A percentile compares a stretch with the other conserved stretches of the same genome.
These are phyloP conservation scores for Trachelus iudaicus DNA, from an alignment of 2,888 invertebrate genomes.

Conservation along the genomic window DNA sequence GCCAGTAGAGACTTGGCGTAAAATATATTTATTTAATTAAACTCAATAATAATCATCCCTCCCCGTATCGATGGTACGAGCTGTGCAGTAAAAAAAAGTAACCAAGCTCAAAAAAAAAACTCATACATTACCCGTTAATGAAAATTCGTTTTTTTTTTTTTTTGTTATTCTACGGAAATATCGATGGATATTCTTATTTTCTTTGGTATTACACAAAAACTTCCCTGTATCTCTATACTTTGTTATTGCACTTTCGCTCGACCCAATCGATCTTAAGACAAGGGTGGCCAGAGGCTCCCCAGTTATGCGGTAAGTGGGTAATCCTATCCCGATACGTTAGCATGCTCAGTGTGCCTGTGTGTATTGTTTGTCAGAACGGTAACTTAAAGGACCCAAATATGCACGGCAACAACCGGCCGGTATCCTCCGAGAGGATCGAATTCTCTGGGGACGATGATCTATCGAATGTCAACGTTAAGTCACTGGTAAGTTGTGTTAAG, in stretches of 20 bases:
- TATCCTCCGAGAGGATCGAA: slow-evolving; percentile 56
- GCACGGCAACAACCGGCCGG: slow-evolving; percentile 50
- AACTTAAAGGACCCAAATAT: slow-evolving; percentile 57
- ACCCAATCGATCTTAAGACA: neutral
- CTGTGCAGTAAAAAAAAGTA: neutral
- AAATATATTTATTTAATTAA: neutral
- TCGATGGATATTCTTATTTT: neutral
- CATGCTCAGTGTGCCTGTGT: slow-evolving; percentile 51
- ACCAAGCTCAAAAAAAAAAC: neutral
- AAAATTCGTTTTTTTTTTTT: neutral
- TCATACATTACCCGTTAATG: neutral
- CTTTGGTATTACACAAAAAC: neutral
- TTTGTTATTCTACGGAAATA: neutral
- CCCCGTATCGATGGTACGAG: neutral
- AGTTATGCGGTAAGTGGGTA: neutral
- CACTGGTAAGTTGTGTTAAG: slow-evolving; percentile 69
- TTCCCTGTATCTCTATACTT: neutral
- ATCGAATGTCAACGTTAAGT: slow-evolving; percentile 74
- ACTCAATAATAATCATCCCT: neutral
- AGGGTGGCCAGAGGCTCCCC: neutral
- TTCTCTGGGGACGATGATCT: slow-evolving; percentile 67
- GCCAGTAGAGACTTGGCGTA: neutral
- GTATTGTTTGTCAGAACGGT: slow-evolving; percentile 54
- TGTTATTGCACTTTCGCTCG: neutral
- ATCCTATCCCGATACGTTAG: slow-evolving; percentile 20